phyloP scores from a whole-genome alignment of 1,140 invertebrate species.

The Capitella teleta region DNA sequence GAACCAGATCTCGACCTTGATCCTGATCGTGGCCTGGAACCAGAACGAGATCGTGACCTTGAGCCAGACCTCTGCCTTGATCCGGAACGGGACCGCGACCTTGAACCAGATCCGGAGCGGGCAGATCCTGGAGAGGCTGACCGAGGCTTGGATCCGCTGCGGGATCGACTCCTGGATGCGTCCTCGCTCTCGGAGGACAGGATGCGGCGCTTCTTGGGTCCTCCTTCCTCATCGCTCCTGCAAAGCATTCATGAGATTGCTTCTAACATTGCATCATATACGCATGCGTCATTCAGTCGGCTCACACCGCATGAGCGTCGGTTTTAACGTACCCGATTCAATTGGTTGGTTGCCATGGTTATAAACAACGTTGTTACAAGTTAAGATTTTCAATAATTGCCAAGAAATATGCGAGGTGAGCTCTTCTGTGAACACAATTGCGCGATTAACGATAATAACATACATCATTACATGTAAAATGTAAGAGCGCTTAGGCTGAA shows the following conservation, averaged over 20 bases:
- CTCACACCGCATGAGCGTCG: neutral
- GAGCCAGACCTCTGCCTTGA: constrained; percentile 28
- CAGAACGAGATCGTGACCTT: constrained; percentile 32
- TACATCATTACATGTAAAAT: too few relatives aligned
- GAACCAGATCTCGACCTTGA: constrained; percentile 29
- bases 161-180: constrained; percentile 17
- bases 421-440: too few relatives aligned
- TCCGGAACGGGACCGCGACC: constrained; percentile 27
- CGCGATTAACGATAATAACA: too few relatives aligned
- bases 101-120: constrained; percentile 23
- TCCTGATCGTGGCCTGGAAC: constrained; percentile 31
- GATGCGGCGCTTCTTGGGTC: constrained; percentile 40
- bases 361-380: neutral
- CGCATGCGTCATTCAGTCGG: neutral
- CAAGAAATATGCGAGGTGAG: too few relatives aligned
- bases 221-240: constrained; percentile 27
- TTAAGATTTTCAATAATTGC: neutral
- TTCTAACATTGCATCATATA: neutral
- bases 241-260: neutral
- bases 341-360: neutral
- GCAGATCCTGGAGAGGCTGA: constrained; percentile 10
- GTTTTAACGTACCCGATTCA: neutral
- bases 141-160: constrained; percentile 19
- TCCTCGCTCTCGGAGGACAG: constrained; percentile 35
- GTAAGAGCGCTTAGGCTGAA: too few relatives aligned